Base-by-base conservation (phyloP, 1,140 invertebrate genomes). In the Triops cancriformis region DNA sequence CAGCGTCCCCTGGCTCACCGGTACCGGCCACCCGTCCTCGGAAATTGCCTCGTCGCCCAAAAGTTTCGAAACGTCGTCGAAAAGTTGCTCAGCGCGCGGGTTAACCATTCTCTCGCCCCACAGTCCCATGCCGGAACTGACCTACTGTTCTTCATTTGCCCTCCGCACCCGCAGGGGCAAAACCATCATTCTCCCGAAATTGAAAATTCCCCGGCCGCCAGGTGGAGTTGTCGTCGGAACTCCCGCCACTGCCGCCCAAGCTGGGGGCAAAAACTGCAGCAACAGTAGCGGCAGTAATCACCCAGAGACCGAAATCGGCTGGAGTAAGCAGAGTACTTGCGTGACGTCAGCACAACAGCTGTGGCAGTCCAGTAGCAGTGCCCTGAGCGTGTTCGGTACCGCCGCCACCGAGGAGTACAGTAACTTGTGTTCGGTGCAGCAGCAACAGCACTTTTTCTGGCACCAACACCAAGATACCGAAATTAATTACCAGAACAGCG, bases 181-280 rank as follows among this genome's bases (percentile, higher is more conserved):
- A 82, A 89, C 90, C 45, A 88, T 91, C 83, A 90, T 92, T 42
- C 85, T 92, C 81, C 91, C 91, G 75, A 91, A 90, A 85, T 87
- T 93, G 81, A 90, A 92, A 78, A 85, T 92, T 80, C 90, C 90
- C 45, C 87, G 89, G 82, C 90, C 89, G 81, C 90, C 92, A 82
- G 90, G 90, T 77, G 31, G 31, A 2, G 31, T 37, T 2, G 89
- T 91, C 80, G 85, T 88, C 81, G 72, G 27, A 41, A 72, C 26
- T 6, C 26, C 45, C 1, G 14, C 1, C 5, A 45, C 31, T 23
- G 73, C 11, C 26, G 11, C 14, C 1, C 43, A 77, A 6, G 27
- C 76, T n/a, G n/a, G 4, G 76, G 72, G 27, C 27, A 73, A 18
- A n/a, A 37, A 27, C 72, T n/a, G 27, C 75, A 7, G 31, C 31